Evolutionary conservation across 2,113 vertebrate genomes (phyloP).

Genomic region (Pseudorectes ferrugineus): DNA sequence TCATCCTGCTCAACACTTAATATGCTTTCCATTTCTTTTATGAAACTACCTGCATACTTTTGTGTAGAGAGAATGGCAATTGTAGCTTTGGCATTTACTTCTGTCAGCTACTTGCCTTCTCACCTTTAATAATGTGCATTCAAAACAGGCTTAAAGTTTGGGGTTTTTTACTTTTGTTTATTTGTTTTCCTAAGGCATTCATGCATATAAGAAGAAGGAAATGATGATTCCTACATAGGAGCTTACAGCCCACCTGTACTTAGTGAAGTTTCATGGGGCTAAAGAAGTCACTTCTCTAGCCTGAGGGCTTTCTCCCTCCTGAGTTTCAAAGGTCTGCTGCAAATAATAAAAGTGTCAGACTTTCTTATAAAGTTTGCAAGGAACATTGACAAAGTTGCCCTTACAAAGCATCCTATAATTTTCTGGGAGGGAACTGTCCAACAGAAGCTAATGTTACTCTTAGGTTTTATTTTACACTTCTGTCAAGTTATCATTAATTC

Average conservation of each 20-base stretch:
- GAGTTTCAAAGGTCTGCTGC: conserved; percentile 18
- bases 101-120: neutral
- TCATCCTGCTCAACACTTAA: neutral
- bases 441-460: neutral
- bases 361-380: neutral
- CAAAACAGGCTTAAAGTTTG: neutral
- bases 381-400: neutral
- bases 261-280: neutral
- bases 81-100: neutral
- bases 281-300: neutral
- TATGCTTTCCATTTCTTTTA: neutral
- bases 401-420: neutral
- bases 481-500: neutral
- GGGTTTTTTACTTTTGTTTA: neutral
- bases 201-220: neutral
- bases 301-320: neutral
- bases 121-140: neutral
- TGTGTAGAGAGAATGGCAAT: neutral
- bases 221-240: neutral
- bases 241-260: neutral
- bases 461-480: neutral
- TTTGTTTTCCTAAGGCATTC: neutral
- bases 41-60: neutral
- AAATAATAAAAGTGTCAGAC: neutral
- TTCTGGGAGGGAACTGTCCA: neutral